These are phyloP conservation scores for Microtus oregoni DNA, from an alignment of 2,113 vertebrate genomes.

Conservation along the genomic window DNA sequence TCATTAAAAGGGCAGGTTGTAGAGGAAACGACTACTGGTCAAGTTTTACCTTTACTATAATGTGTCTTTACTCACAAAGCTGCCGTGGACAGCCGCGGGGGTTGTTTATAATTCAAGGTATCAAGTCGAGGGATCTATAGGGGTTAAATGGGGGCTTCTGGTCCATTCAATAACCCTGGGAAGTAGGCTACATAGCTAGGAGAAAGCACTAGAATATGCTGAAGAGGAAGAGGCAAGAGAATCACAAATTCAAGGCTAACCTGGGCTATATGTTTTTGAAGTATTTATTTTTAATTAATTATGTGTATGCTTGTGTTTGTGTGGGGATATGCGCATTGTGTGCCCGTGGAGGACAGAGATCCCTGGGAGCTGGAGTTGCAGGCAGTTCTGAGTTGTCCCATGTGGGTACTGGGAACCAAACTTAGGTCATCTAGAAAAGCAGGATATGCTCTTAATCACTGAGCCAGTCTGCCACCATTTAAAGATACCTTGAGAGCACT, in stretches of 20 bases:
- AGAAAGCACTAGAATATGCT: not conserved
- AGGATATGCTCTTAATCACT: not conserved
- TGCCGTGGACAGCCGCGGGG: not conserved
- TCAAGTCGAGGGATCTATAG: not conserved
- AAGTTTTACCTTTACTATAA: constrained; percentile 35
- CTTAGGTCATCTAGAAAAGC: not conserved
- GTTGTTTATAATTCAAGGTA: not conserved
- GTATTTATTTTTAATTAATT: not conserved
- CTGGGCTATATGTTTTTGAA: not conserved
- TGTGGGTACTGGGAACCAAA: not conserved
- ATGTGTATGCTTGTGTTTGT: not conserved
- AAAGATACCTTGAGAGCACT: constrained; percentile 3
- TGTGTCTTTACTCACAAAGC: not conserved
- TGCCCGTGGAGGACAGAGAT: not conserved
- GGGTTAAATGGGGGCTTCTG: not conserved
- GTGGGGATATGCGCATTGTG: too few relatives aligned
- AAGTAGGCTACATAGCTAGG: not conserved
- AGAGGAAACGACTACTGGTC: not conserved
- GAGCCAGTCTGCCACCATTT: not conserved
- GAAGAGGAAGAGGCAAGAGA: too few relatives aligned
- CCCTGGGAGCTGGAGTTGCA: not conserved
- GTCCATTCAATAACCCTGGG: not conserved
- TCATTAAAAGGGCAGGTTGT: constrained; percentile 6
- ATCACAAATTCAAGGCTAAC: not conserved
- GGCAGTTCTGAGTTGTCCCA: not conserved